Base-by-base conservation (phyloP, 2,888 invertebrate species). In the Brachylomia viminalis region DNA sequence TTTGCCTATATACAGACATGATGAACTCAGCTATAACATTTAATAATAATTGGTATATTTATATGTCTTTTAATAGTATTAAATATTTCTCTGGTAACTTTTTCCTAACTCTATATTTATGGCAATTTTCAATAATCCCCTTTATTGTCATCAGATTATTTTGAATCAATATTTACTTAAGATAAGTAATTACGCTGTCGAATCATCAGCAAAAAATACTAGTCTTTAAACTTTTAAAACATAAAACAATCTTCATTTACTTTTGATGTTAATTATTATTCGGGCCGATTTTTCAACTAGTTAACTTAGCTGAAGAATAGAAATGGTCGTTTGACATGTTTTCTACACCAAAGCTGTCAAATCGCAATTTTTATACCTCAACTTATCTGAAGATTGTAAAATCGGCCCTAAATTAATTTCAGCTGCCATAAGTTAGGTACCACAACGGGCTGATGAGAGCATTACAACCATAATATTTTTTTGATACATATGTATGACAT, bases 111-210 rank as follows among this genome's bases (percentile, higher is more conserved):
- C 77, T 86, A 86, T 58, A 81, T 58, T 38, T 80, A 89, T 88
- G 86, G 90, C 84, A 86, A 84, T 84, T 82, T 82, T 82, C 78
- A 85, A 86, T 82, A 85, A 86, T 82, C 85, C 77, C 67, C 56
- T 75, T 90, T 91, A 91, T 91, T 91, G 91, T 91, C 91, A 82
- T 88, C 80, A 81, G 79, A 70, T 84, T 84, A 80, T 80, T 67
- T 80, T 72, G 54, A 80, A 80, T 68, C 23, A 59, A 72, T 72
- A 68, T 23, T 15, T 58, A 59, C 68, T 52, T 70, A 79, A 38
- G n/a, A n/a, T n/a, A n/a, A 61, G 49, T 65, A 80, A 77, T 82
- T 76, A 79, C 68, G 66, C 58, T 75, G 59, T 66, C 62, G 6
- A 23, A 33, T 75, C 27, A 27, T 7, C 27, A 54, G 20, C 6